Evolutionary conservation across 2,797 vertebrate species (phyloP).

Genomic region (Neosalanx taihuensis): DNA sequence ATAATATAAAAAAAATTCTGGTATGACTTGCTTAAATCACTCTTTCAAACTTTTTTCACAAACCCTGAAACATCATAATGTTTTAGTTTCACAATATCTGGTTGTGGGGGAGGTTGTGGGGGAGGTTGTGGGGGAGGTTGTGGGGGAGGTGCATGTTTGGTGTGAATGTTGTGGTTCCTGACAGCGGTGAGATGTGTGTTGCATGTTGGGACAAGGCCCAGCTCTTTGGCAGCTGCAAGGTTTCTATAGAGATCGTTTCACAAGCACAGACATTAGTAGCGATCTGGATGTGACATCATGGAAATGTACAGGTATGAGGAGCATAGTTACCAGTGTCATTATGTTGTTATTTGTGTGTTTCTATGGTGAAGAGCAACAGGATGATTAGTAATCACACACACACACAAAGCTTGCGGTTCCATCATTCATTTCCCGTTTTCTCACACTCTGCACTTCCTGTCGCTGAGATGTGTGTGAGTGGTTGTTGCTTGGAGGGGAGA

Average conservation of each 20-base stretch:
- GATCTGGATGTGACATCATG: neutral
- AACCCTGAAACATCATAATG: too few species aligned
- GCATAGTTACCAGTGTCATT: neutral
- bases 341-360: conserved; percentile 1
- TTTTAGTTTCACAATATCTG: too few species aligned
- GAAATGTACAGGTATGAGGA: conserved; percentile 15
- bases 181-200: neutral
- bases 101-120: too few species aligned
- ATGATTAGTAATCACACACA: neutral
- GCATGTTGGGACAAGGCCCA: conserved; percentile 7
- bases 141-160: neutral
- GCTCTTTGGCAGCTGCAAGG: neutral
- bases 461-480: neutral
- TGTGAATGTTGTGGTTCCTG: neutral
- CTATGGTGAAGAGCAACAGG: too few species aligned
- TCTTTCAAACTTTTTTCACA: too few species aligned
- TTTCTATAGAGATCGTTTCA: conserved; percentile 1
- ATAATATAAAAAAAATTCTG: too few species aligned
- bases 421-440: neutral
- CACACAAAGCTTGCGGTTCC: neutral
- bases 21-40: too few species aligned
- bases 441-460: neutral
- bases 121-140: too few species aligned
- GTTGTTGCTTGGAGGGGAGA: too few species aligned
- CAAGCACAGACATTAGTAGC: conserved; percentile 28